Base-by-base conservation (phyloP, 2,888 invertebrate species). In the Lycia hirtaria region DNA sequence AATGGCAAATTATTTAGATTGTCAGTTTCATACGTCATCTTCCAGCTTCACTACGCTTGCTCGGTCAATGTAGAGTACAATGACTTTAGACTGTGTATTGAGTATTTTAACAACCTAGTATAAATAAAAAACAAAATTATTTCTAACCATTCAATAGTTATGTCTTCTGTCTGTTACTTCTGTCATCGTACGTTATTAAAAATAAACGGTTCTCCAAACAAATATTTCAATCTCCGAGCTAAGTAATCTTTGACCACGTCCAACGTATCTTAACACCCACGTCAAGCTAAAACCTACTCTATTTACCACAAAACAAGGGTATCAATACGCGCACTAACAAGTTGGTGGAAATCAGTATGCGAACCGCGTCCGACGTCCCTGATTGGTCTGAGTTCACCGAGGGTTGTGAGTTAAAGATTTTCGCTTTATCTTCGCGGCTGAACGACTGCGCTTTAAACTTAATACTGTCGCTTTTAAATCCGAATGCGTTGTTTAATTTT, bases 321-420 rank as follows among this genome's bases (percentile, higher is more conserved):
- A 41, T 38, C 22, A 52, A 37, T 19, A 35, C 56, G 17, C 43
- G 43, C 48, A 52, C 47, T 59, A 45, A 52, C 48, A 60, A 49
- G 22, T 51, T 60, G 44, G 56, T 51, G 41, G 35, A 64, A 65
- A 85, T 91, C 83, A 84, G 85, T 90, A 90, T 90, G 84, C 89
- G 70, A 69, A 63, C 63, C 65, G 79, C 85, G 65, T 78, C 60
- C 41, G 57, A 62, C 19, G 61, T 73, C 81, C 80, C 83, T 88
- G 89, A 88, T 89, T 88, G 89, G 87, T 79, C 69, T 77, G 78
- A 75, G 74, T 75, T 76, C 74, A 77, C 73, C 52, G 44, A 50
- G 61, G 77, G 79, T 76, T 74, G 69, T 15, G 65, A 74, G 80
- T 75, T 72, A 81, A 83, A 84, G 86, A 85, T 83, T 87, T 78